Evolutionary conservation across 2,888 invertebrate genomes (phyloP).

Genomic region (Rugalucina vietnamica): DNA sequence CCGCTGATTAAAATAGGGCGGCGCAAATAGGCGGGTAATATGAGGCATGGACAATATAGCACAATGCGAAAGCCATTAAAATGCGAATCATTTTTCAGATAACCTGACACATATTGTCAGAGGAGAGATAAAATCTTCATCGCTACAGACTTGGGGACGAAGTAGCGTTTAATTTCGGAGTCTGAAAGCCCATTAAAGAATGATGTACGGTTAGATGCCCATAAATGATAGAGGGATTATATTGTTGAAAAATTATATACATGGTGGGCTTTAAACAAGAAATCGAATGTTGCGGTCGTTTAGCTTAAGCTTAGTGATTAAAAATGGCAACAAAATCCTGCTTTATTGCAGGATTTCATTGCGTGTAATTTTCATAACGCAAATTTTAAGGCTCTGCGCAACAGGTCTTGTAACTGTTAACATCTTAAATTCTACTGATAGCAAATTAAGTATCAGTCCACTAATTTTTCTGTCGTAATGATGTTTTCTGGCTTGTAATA

Average conservation of each 20-base stretch:
- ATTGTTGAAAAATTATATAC: not conserved
- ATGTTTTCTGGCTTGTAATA: too few species aligned
- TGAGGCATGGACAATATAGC: slow-evolving; percentile 50
- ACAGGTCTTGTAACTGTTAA: too few species aligned
- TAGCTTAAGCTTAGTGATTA: not conserved
- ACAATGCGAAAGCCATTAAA: slow-evolving; percentile 34
- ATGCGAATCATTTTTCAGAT: slow-evolving; percentile 38
- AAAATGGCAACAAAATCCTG: not conserved
- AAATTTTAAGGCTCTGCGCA: too few species aligned
- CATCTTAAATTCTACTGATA: too few species aligned
- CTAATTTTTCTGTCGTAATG: too few species aligned
- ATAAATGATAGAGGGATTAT: not conserved
- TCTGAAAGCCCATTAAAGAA: slow-evolving; percentile 29
- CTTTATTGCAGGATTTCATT: not conserved
- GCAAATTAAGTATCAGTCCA: too few species aligned
- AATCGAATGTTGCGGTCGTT: not conserved
- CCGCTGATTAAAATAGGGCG: not conserved
- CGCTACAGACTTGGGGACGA: slow-evolving; percentile 39
- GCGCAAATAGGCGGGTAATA: slow-evolving; percentile 21
- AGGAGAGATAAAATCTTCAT: slow-evolving; percentile 48
- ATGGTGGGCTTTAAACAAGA: not conserved
- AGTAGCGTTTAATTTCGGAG: slow-evolving; percentile 11
- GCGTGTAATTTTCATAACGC: too few species aligned
- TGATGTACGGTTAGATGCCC: not conserved
- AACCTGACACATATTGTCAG: slow-evolving; percentile 52